Evolutionary conservation across 2,888 invertebrate species (phyloP), one percentile per base, ranked within the genome.

Genomic region (Nasonovia ribisnigri): DNA sequence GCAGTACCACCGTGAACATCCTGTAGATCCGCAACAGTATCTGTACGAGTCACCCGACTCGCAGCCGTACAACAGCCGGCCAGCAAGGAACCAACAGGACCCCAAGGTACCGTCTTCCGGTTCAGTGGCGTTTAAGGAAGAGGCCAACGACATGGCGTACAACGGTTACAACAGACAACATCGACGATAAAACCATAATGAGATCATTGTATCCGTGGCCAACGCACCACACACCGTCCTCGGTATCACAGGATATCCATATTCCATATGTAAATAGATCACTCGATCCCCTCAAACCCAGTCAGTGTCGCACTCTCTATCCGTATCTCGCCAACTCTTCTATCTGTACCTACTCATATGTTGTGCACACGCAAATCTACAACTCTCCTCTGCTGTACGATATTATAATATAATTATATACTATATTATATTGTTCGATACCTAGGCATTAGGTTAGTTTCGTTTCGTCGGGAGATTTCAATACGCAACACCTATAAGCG

Each of bases 31-130:
- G 10, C 87, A 60, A 36, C 92, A 92, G 67, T 92, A 92, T 51
- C 67, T 92, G 29, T 92, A 88, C 77, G 92, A 92, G 88, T 88
- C 92, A 6, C 29, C 36, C 3, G 92, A 88, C 92, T 51, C 11
- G 42, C 92, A 51, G 5, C 89, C 94, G 42, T 92, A 94, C 77
- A 90, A 91, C 84, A 92, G 84, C 92, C 86, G 42, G 13, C 88
- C 91, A 51, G 91, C 84, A 90, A 90, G 92, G 60, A 94, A 77
- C 48, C 91, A 92, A 48, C 60, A 36, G 60, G 88, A 92, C 26
- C 11, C 13, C n/a, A 96, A 54, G 96, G 96, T 95, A 95, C 96
- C 95, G 95, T 96, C 95, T 95, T 96, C 95, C 29, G 96, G 96
- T 94, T 93, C 94, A 2, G 94, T 95, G 0, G 84, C 95, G 0